Conservation (phyloP, 2,113 vertebrate genomes). For the Dunckerocampus dactyliophorus region DNA sequence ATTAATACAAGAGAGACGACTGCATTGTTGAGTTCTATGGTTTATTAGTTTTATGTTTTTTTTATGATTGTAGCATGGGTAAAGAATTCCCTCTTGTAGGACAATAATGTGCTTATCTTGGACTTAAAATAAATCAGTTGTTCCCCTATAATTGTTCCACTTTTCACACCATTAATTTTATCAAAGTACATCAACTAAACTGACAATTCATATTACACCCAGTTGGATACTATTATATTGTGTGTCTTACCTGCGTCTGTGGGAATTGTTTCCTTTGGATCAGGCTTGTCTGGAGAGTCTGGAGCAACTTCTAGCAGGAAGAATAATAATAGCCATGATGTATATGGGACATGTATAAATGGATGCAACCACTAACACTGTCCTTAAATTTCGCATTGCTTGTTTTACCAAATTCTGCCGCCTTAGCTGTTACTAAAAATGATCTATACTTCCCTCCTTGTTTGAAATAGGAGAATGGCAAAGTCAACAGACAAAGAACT, state of each 20-base stretch:
- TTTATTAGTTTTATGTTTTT: too few species aligned
- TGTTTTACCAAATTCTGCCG: conserved; percentile 21
- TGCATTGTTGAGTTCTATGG: too few species aligned
- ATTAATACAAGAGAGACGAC: too few species aligned
- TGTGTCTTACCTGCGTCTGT: conserved; percentile 65
- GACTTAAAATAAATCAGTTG: not conserved
- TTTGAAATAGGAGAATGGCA: conserved; percentile 41
- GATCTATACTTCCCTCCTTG: conserved; percentile 15
- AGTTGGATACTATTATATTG: not conserved
- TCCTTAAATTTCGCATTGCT: conserved; percentile 17
- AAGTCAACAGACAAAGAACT: conserved; percentile 23
- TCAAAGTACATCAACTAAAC: not conserved
- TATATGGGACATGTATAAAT: conserved; percentile 10
- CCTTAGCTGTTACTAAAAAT: conserved; percentile 41
- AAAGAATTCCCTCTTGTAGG: too few species aligned
- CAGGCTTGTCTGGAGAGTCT: conserved; percentile 43
- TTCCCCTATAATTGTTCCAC: not conserved
- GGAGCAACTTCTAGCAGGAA: conserved; percentile 54
- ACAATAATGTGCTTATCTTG: too few species aligned
- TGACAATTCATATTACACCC: not conserved
- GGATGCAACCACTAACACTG: conserved; percentile 19
- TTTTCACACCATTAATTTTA: not conserved
- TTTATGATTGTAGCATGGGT: too few species aligned
- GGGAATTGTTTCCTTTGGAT: conserved; percentile 54
- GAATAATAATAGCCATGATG: conserved; percentile 1